Evolutionary conservation across 1,140 invertebrate species (phyloP).

Genomic region (Delia radicum): DNA sequence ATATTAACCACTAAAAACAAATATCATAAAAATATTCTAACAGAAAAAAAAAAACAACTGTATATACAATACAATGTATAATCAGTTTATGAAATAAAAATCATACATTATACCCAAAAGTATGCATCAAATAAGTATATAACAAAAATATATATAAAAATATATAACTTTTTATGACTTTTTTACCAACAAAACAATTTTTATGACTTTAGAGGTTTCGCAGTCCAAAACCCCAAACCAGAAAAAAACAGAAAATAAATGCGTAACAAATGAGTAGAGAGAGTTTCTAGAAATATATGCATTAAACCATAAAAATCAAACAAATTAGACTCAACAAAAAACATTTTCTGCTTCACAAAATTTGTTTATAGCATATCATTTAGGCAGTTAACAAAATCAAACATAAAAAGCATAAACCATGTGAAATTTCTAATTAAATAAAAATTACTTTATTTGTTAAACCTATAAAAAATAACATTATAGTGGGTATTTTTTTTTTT

Average conservation of each 20-base stretch:
- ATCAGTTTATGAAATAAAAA: neutral
- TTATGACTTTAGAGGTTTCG: neutral
- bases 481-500: too few species aligned
- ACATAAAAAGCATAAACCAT: neutral
- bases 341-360: neutral
- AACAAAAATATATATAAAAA: neutral
- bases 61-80: neutral
- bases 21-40: too few species aligned
- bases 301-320: neutral
- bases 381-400: neutral
- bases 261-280: neutral
- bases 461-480: neutral
- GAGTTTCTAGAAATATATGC: neutral
- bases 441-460: neutral
- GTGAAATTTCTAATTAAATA: neutral
- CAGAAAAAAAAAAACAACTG: neutral
- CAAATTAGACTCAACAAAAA: neutral
- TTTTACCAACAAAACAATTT: neutral
- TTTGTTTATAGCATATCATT: neutral
- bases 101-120: conserved; percentile 1
- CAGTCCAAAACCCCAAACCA: too few species aligned
- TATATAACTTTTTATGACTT: neutral
- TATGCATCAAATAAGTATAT: conserved; percentile 16
- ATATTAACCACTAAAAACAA: neutral
- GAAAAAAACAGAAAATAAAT: neutral